phyloP scores from a whole-genome alignment of 2,113 vertebrate genomes.

The Apus apus region DNA sequence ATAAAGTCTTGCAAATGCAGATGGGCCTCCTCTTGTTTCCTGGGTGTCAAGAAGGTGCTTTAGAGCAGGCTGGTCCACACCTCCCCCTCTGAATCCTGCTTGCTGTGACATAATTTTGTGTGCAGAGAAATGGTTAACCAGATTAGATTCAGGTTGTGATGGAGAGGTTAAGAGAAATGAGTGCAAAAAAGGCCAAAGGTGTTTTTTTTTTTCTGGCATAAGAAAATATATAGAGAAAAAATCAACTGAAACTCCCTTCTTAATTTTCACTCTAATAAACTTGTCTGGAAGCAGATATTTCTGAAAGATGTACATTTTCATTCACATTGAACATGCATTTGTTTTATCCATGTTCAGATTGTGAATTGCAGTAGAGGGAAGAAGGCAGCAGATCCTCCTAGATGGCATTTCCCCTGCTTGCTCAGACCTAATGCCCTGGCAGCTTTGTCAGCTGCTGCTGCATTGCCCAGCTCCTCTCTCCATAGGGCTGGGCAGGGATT shows the following conservation, averaged over 20 bases:
- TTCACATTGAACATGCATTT: background rate
- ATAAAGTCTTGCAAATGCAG: no score
- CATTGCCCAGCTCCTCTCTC: background rate
- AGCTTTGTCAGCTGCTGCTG: background rate
- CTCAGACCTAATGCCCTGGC: background rate
- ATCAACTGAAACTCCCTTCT: background rate
- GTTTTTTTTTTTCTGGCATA: no score
- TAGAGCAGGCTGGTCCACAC: no score
- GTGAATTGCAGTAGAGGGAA: background rate
- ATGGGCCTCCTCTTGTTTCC: no score
- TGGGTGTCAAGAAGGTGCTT: no score
- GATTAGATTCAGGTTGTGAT: no score
- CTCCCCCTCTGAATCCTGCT: no score
- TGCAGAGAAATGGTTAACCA: no score
- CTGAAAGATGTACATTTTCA: background rate
- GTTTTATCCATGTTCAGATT: background rate
- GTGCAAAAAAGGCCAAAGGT: no score
- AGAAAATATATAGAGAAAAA: background rate
- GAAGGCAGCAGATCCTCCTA: background rate
- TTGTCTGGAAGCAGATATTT: background rate
- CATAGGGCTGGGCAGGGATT: background rate
- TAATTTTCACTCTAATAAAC: background rate
- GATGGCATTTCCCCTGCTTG: background rate
- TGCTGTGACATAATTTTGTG: no score
- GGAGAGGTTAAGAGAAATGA: no score